Conservation (phyloP, 2,113 vertebrate species). For the Laterallus jamaicensis region DNA sequence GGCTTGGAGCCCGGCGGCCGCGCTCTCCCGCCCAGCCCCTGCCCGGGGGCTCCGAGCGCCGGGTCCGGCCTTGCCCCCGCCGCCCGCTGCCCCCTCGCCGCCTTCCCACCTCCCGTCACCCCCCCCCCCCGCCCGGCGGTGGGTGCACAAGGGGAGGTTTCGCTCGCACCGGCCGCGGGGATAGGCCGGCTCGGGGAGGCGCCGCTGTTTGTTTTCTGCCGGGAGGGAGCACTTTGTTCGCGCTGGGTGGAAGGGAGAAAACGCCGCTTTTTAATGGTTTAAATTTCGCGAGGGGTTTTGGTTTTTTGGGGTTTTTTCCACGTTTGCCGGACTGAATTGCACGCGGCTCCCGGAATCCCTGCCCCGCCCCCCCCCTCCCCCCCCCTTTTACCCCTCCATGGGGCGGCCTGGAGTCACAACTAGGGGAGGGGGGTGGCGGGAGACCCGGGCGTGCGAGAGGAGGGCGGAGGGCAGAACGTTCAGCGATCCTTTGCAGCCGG, state of each 20-base stretch:
- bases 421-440: background rate
- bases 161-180: background rate
- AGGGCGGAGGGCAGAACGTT: background rate
- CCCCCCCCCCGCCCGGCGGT: background rate
- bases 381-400: no score
- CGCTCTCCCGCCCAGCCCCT: background rate
- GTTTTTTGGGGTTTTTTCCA: no score
- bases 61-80: background rate
- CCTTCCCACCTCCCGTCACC: background rate
- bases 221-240: background rate
- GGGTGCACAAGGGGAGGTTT: background rate
- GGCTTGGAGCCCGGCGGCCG: background rate
- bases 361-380: no score
- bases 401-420: background rate
- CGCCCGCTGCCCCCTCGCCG: background rate
- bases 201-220: constrained; percentile 1
- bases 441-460: background rate
- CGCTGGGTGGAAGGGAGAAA: background rate
- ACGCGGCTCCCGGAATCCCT: background rate
- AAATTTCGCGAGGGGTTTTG: background rate
- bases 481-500: background rate
- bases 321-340: background rate
- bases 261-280: background rate
- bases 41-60: no score
- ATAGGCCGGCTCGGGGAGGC: background rate